These are phyloP conservation scores for Ranitomeya variabilis DNA, from an alignment of 2,113 vertebrate genomes.

Conservation along the genomic window DNA sequence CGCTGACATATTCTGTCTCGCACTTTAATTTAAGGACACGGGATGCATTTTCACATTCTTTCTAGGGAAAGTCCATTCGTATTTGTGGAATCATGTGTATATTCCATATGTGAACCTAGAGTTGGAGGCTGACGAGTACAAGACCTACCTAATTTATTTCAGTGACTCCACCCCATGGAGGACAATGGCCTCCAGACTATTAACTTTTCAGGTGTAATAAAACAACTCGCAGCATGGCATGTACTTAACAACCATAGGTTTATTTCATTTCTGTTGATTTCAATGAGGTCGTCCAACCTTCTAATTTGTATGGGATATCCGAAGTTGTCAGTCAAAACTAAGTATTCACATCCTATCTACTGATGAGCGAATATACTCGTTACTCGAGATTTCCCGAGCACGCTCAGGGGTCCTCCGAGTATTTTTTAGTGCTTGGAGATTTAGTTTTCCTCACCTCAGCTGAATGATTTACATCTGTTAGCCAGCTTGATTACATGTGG, in stretches of 20 bases:
- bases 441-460: too few relatives aligned
- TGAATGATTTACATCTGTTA: too few relatives aligned
- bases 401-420: too few relatives aligned
- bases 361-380: too few relatives aligned
- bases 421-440: too few relatives aligned
- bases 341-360: too few relatives aligned
- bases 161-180: not conserved
- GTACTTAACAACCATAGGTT: not conserved
- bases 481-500: too few relatives aligned
- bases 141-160: not conserved
- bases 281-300: too few relatives aligned
- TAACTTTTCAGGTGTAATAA: not conserved
- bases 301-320: too few relatives aligned
- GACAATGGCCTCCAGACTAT: not conserved
- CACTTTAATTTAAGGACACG: not conserved
- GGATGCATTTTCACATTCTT: slow-evolving; percentile 7
- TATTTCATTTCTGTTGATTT: not conserved
- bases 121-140: not conserved
- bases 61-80: not conserved
- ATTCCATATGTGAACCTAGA: not conserved
- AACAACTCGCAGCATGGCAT: not conserved
- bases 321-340: too few relatives aligned
- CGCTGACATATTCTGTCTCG: not conserved
- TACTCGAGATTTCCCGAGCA: too few relatives aligned
- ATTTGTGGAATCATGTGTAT: not conserved